These are phyloP conservation scores for Ptychoptera albimana DNA, from an alignment of 2,888 invertebrate genomes.

Conservation along the genomic window DNA sequence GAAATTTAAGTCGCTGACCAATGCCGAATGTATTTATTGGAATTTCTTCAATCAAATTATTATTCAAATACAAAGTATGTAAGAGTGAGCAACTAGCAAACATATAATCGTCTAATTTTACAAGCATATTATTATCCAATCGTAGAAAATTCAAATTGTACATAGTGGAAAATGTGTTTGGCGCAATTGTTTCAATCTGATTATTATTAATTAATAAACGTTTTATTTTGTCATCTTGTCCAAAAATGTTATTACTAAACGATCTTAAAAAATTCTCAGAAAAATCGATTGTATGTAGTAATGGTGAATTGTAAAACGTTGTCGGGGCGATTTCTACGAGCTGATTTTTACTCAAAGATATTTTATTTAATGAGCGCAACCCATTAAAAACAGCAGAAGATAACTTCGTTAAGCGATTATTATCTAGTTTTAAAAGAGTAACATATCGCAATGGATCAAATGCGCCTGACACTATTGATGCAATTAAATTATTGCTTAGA, in stretches of 20 bases:
- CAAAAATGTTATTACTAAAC: background rate
- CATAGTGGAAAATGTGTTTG: slow-evolving; percentile 17
- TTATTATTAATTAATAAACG: slow-evolving; percentile 19
- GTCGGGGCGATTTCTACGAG: slow-evolving; percentile 15
- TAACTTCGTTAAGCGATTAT: slow-evolving; percentile 18
- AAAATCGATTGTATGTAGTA: slow-evolving; percentile 21
- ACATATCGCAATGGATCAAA: slow-evolving; percentile 17
- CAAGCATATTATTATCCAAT: slow-evolving; percentile 20
- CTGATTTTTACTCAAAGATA: slow-evolving; percentile 20
- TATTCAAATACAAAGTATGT: slow-evolving; percentile 21
- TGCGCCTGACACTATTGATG: slow-evolving; percentile 11
- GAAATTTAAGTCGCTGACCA: slow-evolving; percentile 13
- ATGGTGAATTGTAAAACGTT: slow-evolving; percentile 17
- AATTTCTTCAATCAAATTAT: slow-evolving; percentile 20
- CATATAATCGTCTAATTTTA: slow-evolving; percentile 17
- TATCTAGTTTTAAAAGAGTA: slow-evolving; percentile 19
- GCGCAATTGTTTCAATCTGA: slow-evolving; percentile 15
- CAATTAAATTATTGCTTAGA: slow-evolving; percentile 20
- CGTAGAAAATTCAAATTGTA: slow-evolving; percentile 21
- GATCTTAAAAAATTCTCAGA: slow-evolving; percentile 6
- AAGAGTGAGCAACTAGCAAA: slow-evolving; percentile 20
- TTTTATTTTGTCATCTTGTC: slow-evolving; percentile 13
- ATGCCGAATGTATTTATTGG: slow-evolving; percentile 8
- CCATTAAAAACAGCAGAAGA: slow-evolving; percentile 16
- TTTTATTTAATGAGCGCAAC: slow-evolving; percentile 16